Conservation (phyloP, 2,797 vertebrate species). For the Gastrophryne carolinensis region DNA sequence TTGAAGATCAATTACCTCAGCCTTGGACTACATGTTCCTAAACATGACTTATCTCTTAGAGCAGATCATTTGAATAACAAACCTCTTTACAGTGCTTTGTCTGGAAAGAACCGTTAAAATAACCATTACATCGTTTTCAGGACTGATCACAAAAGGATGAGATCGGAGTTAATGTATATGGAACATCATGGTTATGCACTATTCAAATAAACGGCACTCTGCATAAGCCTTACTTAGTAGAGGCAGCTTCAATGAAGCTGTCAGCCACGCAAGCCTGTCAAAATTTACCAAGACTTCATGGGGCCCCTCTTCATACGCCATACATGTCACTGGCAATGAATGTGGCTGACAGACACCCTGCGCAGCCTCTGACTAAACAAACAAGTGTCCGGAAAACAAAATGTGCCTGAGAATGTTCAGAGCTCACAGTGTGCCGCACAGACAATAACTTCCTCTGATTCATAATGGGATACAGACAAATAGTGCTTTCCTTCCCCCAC, state of each 20-base stretch:
- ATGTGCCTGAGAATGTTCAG: conserved; percentile 55
- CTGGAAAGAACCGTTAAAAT: neutral
- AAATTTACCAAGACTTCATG: conserved; percentile 4
- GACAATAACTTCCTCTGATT: conserved; percentile 67
- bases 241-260: neutral
- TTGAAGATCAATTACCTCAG: conserved; percentile 45
- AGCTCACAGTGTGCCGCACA: conserved; percentile 54
- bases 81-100: neutral
- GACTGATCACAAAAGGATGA: neutral
- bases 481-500: conserved; percentile 63
- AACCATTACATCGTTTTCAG: neutral
- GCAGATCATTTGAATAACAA: neutral
- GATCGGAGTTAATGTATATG: neutral
- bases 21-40: conserved; percentile 44
- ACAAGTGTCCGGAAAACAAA: conserved; percentile 36
- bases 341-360: conserved; percentile 46
- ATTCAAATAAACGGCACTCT: neutral
- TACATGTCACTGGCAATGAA: conserved; percentile 19
- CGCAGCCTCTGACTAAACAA: neutral
- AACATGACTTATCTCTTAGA: conserved; percentile 27
- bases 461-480: conserved; percentile 64
- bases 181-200: neutral
- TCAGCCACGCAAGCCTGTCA: neutral
- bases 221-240: neutral
- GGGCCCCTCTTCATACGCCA: conserved; percentile 20